Conservation (phyloP, 2,888 invertebrate genomes). For the Synanthedon formicaeformis region DNA sequence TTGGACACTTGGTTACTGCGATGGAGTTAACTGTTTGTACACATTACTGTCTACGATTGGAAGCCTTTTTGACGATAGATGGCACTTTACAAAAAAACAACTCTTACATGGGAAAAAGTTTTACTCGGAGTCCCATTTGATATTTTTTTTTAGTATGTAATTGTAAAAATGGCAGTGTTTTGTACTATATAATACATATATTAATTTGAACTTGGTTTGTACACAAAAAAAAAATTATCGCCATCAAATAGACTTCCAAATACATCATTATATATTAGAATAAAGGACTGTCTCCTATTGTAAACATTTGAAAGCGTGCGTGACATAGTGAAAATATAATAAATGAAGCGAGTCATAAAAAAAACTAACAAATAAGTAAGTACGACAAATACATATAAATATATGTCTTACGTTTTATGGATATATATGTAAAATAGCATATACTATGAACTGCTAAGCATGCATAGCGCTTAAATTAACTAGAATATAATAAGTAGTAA, state of each 20-base stretch:
- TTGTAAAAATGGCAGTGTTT: not conserved
- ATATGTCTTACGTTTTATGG: constrained; percentile 39
- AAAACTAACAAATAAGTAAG: constrained; percentile 59
- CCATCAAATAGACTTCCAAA: constrained; percentile 51
- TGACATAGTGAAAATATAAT: constrained; percentile 38
- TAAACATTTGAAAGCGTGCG: constrained; percentile 71
- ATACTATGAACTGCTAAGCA: constrained; percentile 67
- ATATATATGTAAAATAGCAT: constrained; percentile 37
- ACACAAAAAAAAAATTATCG: too few relatives aligned
- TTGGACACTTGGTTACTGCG: constrained; percentile 38
- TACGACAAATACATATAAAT: constrained; percentile 64
- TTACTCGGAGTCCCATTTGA: not conserved
- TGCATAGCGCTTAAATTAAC: constrained; percentile 55
- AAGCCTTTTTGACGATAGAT: constrained; percentile 34
- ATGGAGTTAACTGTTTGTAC: constrained; percentile 6
- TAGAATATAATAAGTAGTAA: not conserved
- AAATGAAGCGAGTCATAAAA: constrained; percentile 42
- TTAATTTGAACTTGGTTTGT: not conserved
- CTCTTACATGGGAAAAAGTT: not conserved
- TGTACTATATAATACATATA: too few relatives aligned
- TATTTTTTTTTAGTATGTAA: not conserved
- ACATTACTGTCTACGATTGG: constrained; percentile 39
- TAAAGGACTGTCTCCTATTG: constrained; percentile 29
- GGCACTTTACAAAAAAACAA: not conserved
- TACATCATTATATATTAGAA: constrained; percentile 31